Evolutionary conservation across 1,140 invertebrate species (phyloP).

Genomic region (Manduca sexta): DNA sequence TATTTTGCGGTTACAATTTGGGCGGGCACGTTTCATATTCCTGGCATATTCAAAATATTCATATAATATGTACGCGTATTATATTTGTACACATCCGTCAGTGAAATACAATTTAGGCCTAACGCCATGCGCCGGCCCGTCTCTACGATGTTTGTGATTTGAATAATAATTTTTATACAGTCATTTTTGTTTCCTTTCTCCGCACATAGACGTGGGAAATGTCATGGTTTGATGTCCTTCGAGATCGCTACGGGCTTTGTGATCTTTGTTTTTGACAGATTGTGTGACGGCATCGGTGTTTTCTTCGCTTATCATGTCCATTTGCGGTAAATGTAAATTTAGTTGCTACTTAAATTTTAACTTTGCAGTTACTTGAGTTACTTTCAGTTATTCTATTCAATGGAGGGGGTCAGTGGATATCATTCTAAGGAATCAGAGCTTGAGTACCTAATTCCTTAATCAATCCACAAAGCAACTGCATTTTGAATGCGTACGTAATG

Average conservation of each 20-base stretch:
- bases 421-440: too few species aligned
- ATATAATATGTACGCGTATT: slow-evolving; percentile 25
- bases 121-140: slow-evolving; percentile 44
- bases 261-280: not conserved
- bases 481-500: too few species aligned
- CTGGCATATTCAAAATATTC: not conserved
- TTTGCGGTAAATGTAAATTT: too few species aligned
- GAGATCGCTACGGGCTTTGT: slow-evolving; percentile 29
- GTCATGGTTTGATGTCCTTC: slow-evolving; percentile 50
- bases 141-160: slow-evolving; percentile 55
- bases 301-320: too few species aligned
- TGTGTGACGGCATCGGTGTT: too few species aligned
- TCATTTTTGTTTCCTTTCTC: slow-evolving; percentile 65
- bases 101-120: slow-evolving; percentile 59
- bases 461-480: too few species aligned
- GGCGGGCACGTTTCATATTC: not conserved
- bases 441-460: too few species aligned
- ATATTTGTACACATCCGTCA: slow-evolving; percentile 41
- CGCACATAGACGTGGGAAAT: slow-evolving; percentile 61
- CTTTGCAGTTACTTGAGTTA: too few species aligned
- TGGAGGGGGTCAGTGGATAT: too few species aligned
- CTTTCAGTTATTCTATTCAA: too few species aligned
- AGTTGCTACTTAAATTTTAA: too few species aligned
- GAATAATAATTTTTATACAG: slow-evolving; percentile 67
- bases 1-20: too few species aligned